Percentiles rank a stretch among this genome's conserved stretches.
Conservation (phyloP, 2,797 vertebrate genomes). For the Salarias fasciatus region DNA sequence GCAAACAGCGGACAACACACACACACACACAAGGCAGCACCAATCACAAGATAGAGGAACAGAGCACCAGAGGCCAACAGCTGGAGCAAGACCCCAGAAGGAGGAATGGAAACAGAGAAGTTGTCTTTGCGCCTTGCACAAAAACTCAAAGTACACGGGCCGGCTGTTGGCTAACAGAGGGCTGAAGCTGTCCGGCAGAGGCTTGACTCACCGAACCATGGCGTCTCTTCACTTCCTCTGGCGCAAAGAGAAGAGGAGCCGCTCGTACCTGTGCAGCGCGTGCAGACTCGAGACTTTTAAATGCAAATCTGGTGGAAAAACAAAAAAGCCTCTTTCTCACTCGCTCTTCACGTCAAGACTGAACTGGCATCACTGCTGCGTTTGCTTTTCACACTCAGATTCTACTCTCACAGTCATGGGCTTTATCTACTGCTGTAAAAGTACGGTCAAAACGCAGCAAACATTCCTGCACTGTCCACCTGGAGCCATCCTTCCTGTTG, state of each 20-base stretch:
- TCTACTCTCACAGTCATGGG: neutral
- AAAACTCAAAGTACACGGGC: slow-evolving; percentile 27
- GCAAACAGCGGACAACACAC: neutral
- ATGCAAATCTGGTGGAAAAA: neutral
- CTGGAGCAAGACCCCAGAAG: slow-evolving; percentile 57
- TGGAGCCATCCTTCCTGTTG: slow-evolving; percentile 4
- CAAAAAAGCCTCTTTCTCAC: slow-evolving; percentile 23
- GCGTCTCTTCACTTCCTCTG: slow-evolving; percentile 63
- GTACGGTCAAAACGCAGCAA: slow-evolving; percentile 18
- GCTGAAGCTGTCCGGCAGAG: neutral
- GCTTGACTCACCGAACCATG: slow-evolving; percentile 86
- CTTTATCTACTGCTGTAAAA: neutral
- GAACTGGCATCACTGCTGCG: neutral
- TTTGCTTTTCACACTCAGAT: slow-evolving; percentile 2
- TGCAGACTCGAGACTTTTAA: slow-evolving; percentile 24
- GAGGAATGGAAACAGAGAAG: slow-evolving; percentile 77
- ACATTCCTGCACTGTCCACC: slow-evolving; percentile 9
- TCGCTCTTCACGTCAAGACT: slow-evolving; percentile 1
- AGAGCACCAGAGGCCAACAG: slow-evolving; percentile 38
- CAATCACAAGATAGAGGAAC: slow-evolving; percentile 66
- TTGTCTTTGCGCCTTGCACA: slow-evolving; percentile 49
- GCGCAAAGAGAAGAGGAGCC: slow-evolving; percentile 51
- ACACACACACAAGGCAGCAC: neutral
- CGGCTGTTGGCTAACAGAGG: slow-evolving; percentile 34
- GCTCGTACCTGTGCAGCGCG: slow-evolving; percentile 48